Conservation (phyloP, 2,113 vertebrate genomes). For the Opisthocomus hoazin region DNA sequence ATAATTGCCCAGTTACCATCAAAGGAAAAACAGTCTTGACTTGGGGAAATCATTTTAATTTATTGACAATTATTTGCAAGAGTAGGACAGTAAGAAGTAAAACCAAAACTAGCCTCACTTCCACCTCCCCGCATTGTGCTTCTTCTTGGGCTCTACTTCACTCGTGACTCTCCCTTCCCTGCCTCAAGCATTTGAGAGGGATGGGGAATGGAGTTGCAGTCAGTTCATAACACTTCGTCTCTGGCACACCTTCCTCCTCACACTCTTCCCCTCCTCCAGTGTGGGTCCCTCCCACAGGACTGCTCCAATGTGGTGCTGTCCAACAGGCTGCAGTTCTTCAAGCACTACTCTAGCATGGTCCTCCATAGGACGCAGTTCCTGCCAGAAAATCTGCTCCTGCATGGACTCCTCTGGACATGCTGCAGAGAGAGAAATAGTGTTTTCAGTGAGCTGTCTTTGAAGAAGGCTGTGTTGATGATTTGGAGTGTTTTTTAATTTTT, state of each 20-base stretch:
- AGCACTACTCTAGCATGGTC: background rate
- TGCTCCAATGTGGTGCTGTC: background rate
- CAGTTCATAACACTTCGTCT: background rate
- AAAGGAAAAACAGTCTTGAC: background rate
- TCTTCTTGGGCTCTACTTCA: background rate
- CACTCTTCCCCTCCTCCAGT: background rate
- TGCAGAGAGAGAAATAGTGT: background rate
- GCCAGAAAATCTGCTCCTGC: background rate
- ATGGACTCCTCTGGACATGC: background rate
- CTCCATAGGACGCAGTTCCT: background rate
- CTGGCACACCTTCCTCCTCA: background rate
- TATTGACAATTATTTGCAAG: background rate
- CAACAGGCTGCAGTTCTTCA: background rate
- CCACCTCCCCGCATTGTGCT: background rate
- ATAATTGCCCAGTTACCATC: rapidly evolving
- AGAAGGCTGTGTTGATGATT: background rate
- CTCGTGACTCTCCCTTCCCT: background rate
- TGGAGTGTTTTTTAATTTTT: background rate
- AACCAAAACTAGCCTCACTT: background rate
- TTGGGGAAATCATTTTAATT: background rate
- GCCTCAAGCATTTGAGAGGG: background rate
- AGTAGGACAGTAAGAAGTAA: background rate
- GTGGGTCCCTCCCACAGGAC: background rate
- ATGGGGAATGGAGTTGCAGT: background rate
- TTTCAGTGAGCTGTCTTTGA: background rate